Percentiles rank a stretch among this genome's conserved stretches.
Conservation (phyloP, 2,113 vertebrate genomes). For the Ophthalmolycus amberensis region DNA sequence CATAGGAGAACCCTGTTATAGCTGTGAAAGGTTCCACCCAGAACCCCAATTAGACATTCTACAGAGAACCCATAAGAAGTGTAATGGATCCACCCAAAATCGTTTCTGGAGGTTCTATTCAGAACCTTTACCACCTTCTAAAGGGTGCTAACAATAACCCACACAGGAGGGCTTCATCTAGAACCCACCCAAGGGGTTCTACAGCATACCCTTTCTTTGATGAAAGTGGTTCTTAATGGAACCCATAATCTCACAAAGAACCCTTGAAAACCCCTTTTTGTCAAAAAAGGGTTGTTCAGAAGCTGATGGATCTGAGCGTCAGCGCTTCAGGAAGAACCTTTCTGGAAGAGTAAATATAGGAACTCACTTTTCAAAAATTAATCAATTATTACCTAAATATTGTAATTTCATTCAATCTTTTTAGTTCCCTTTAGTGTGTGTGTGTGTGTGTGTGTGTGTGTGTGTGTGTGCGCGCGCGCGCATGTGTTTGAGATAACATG, state of each 20-base stretch:
- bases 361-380: constrained; percentile 46
- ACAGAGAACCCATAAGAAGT: no score
- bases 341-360: not conserved
- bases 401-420: not conserved
- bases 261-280: no score
- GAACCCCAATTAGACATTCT: no score
- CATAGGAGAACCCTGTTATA: no score
- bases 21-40: no score
- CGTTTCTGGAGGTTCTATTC: not conserved
- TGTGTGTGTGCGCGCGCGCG: constrained; percentile 28
- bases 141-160: not conserved
- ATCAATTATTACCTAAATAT: constrained; percentile 46
- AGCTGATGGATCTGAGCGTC: not conserved
- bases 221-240: no score
- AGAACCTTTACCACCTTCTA: not conserved
- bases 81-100: no score
- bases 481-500: constrained; percentile 38
- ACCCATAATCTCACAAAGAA: no score
- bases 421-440: constrained; percentile 9
- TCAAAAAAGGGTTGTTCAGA: not conserved
- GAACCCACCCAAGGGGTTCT: not conserved
- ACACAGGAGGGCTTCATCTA: not conserved
- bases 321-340: not conserved
- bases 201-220: not conserved
- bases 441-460: constrained; percentile 35